Base-by-base conservation (phyloP, 2,113 vertebrate species). In the Dissostichus mawsoni region DNA sequence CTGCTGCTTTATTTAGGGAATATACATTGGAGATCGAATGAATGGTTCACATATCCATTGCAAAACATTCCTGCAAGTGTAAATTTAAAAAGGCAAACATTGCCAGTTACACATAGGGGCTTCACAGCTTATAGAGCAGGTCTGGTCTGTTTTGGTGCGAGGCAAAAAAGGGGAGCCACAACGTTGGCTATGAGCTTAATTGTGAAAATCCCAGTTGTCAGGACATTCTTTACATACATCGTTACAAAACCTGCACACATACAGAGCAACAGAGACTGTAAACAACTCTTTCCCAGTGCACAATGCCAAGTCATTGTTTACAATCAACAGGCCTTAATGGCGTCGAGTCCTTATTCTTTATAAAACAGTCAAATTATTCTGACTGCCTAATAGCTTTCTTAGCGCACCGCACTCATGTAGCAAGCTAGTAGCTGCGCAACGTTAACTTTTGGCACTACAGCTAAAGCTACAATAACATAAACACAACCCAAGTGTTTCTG, bases 121-220 rank as follows among this genome's bases (percentile, higher is more conserved):
- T 11, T 57, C 67, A 67, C 23, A 33, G 48, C 65, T 66, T 50
- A 71, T 3, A 47, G 18, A 74, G 48, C 55, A 78, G 74, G 78
- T 72, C 59, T 50, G 55, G 78, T 83, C 86, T 90, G 83, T 90
- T 91, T 89, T 91, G 76, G 69, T 85, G 55, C 20, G 33, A 59
- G 33, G 47, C 25, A 73, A 65, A 56, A 67, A 61, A 29, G 1
- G 20, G 25, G 51, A 29, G 20, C 5, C 8, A 88, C 69, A 87
- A 80, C 74, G 78, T 69, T 79, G 55, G 61, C 62, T 68, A 58
- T 11, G 47, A 76, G 68, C 77, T 79, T 85, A 75, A 87, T 77
- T 91, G 83, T 83, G 64, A 85, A 83, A 89, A 88, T 68, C 72
- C 58, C 68, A 69, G 41, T 67, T 68, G 85, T 90, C 89, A 90